Percentiles rank a stretch among this genome's conserved stretches.
Evolutionary conservation across 2,113 vertebrate species (phyloP).

Genomic region (Galeopterus variegatus): DNA sequence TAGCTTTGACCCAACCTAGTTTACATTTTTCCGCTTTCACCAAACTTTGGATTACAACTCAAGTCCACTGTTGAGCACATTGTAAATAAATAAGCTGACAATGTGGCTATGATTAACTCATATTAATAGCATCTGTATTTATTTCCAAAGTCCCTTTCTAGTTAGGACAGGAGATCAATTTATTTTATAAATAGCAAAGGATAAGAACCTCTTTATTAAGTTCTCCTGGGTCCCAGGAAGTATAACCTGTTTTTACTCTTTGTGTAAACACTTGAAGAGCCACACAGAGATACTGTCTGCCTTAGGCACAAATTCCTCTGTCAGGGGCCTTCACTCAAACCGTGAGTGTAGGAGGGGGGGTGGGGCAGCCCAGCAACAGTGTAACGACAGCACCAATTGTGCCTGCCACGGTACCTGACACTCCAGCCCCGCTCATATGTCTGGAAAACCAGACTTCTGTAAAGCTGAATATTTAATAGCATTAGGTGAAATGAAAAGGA

Average conservation of each 20-base stretch:
- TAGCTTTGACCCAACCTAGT: not conserved
- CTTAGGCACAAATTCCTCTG: not conserved
- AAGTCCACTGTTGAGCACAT: not conserved
- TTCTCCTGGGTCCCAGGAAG: not conserved
- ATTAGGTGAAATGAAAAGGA: not conserved
- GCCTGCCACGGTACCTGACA: not conserved
- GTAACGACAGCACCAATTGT: constrained; percentile 58
- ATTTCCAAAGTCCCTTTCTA: constrained; percentile 6
- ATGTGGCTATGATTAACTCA: not conserved
- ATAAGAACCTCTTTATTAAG: not conserved
- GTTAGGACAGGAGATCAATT: not conserved
- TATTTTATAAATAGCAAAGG: not conserved
- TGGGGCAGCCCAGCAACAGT: no score
- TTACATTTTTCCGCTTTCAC: not conserved
- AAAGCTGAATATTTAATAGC: constrained; percentile 73
- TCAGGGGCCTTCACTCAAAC: not conserved
- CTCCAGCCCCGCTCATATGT: constrained; percentile 66
- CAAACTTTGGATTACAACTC: not conserved
- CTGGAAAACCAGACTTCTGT: constrained; percentile 57
- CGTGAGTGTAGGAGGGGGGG: accelerated
- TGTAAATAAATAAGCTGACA: not conserved
- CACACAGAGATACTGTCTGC: not conserved
- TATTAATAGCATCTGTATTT: not conserved
- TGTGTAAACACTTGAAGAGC: not conserved
- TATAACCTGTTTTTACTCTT: not conserved